Percentiles rank a stretch among this genome's conserved stretches.
phyloP scores from a whole-genome alignment of 2,888 invertebrate genomes.

The Drosophila tripunctata region DNA sequence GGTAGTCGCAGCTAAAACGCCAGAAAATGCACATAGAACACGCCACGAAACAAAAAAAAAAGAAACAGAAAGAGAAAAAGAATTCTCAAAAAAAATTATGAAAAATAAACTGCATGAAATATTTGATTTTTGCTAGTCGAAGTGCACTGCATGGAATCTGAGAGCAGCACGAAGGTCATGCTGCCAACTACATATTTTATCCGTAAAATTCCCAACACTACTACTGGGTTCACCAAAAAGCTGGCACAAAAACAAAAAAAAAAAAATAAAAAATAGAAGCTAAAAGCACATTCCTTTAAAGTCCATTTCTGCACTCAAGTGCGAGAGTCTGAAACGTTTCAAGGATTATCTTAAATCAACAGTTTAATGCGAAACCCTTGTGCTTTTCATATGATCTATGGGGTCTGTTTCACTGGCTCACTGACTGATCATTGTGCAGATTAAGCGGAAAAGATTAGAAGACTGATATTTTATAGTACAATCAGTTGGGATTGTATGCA shows the following conservation, averaged over 20 bases:
- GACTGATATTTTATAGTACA: too few species aligned
- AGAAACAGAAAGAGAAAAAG: neutral
- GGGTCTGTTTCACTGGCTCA: too few species aligned
- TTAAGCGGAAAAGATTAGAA: too few species aligned
- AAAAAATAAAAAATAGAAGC: neutral
- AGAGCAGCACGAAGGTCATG: constrained; percentile 13
- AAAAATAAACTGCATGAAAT: constrained; percentile 22
- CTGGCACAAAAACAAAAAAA: neutral
- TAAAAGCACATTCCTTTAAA: too few species aligned
- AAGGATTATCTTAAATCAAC: too few species aligned
- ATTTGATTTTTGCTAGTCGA: constrained; percentile 18
- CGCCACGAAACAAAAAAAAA: constrained; percentile 1
- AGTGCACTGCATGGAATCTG: constrained; percentile 9
- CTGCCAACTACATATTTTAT: neutral
- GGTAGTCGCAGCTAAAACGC: constrained; percentile 48
- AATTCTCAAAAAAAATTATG: neutral
- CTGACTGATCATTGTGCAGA: too few species aligned
- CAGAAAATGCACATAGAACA: constrained; percentile 28
- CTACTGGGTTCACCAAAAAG: neutral
- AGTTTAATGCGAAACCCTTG: too few species aligned
- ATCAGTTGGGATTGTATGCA: too few species aligned
- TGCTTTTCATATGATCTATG: too few species aligned
- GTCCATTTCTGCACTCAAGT: too few species aligned
- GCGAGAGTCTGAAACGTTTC: too few species aligned
- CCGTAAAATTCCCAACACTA: neutral